A percentile compares a stretch with the other conserved stretches of the same genome.
Evolutionary conservation across 2,888 invertebrate species (phyloP).

Genomic region (Aporophyla lueneburgensis): DNA sequence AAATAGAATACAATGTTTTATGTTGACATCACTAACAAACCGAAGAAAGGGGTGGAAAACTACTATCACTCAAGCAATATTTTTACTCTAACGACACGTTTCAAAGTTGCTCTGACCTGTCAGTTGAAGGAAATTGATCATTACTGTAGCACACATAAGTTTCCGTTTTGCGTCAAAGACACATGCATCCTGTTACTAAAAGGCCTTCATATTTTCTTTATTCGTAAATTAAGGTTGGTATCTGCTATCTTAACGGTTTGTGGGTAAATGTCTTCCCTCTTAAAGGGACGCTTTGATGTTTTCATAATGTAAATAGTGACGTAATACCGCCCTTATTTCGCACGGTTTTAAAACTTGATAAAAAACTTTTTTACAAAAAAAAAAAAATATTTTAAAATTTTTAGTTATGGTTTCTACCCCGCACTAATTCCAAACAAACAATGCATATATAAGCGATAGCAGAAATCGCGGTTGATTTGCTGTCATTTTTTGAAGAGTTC

Average conservation of each 20-base stretch:
- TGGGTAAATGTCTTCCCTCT: slow-evolving; percentile 9
- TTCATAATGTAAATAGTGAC: neutral
- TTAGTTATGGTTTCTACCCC: too few relatives aligned
- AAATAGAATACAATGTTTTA: too few relatives aligned
- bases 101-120: neutral
- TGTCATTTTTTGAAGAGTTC: too few relatives aligned
- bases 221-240: slow-evolving; percentile 15
- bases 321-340: neutral
- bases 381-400: too few relatives aligned
- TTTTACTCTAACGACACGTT: neutral
- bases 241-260: slow-evolving; percentile 21
- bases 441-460: too few relatives aligned
- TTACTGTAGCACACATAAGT: slow-evolving; percentile 36
- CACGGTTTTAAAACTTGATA: neutral
- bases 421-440: too few relatives aligned
- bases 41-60: neutral
- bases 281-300: neutral
- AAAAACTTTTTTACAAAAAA: too few relatives aligned
- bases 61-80: neutral
- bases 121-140: slow-evolving; percentile 46
- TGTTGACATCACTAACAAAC: neutral
- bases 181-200: slow-evolving; percentile 18
- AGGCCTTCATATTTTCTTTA: slow-evolving; percentile 19
- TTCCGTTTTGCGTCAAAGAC: slow-evolving; percentile 29
- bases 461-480: too few relatives aligned